These are phyloP conservation scores for Trichechus manatus DNA, from an alignment of 2,113 vertebrate species.

Conservation along the genomic window DNA sequence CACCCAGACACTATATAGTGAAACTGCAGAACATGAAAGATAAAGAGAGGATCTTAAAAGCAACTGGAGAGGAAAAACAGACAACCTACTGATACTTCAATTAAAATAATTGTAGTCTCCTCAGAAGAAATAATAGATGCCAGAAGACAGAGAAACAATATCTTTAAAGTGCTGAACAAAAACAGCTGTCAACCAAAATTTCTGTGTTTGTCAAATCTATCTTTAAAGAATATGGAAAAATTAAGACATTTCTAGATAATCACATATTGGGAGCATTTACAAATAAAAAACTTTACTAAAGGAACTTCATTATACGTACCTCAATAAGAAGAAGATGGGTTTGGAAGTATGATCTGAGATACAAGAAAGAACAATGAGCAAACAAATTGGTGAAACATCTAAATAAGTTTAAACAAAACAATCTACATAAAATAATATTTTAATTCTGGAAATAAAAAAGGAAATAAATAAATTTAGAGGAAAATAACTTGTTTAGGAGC, in stretches of 20 bases:
- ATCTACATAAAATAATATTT: not conserved
- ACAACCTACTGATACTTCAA: not conserved
- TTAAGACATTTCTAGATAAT: not conserved
- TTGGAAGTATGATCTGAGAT: not conserved
- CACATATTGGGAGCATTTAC: not conserved
- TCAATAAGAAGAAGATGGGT: slow-evolving; percentile 8
- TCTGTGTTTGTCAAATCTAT: not conserved
- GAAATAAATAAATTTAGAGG: not conserved
- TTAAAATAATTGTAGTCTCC: not conserved
- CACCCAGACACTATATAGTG: not conserved
- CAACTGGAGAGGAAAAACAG: not conserved
- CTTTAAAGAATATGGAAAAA: not conserved
- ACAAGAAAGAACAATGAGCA: not conserved
- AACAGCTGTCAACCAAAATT: not conserved
- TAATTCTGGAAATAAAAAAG: not conserved
- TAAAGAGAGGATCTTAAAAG: not conserved
- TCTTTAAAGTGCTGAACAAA: slow-evolving; percentile 2
- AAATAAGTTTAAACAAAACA: not conserved
- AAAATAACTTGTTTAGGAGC: not conserved
- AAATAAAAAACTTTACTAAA: not conserved
- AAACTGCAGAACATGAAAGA: not conserved
- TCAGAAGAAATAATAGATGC: not conserved
- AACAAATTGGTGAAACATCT: not conserved
- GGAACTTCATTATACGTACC: not conserved
- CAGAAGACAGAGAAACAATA: not conserved